Evolutionary conservation across 2,113 vertebrate species (phyloP), one percentile per base, ranked within the genome.

Genomic region (Cebidichthys violaceus): DNA sequence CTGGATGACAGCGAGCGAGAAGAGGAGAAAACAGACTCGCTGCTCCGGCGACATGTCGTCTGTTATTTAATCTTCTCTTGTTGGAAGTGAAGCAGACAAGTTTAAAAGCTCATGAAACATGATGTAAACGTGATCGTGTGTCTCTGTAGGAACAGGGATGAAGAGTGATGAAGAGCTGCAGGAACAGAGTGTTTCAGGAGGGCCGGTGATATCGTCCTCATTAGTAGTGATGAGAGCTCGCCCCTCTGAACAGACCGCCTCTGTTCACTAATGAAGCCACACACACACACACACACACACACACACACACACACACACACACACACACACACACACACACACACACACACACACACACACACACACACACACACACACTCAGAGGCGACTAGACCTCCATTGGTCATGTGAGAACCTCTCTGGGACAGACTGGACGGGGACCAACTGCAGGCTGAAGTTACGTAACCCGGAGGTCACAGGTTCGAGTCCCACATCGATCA

Each of bases 221-320:
- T 93, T 93, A 93, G 91, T 39, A 92, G 90, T 88, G 92, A 89
- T 86, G 88, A 89, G 87, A 69, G 75, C 39, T 84, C 57, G 31
- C 57, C 82, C 9, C 77, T 52, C 76, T 10, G 82, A 93, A 93
- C 92, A 93, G 81, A 91, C 82, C 75, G 75, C 87, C 91, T 91
- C 92, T 93, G 92, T 93, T 93, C 90, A 18, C 91, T 91, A 93
- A 93, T 91, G 91, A 93, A 87, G 84, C 55, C 84, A 60, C 85
- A 73, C 73, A 85, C 79, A 79, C 77, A 82, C 50, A 71, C 66
- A 69, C 29, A 79, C 43, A 79, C 75, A 69, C 72, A 65, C 65
- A 75, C 72, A 41, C 66, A 45, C 62, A 67, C 35, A 76, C 52
- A 70, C 66, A 77, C 65, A 75, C 72, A 39, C 57, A 62, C 67